phyloP scores from a whole-genome alignment of 2,113 vertebrate species.

The Paralichthys olivaceus region DNA sequence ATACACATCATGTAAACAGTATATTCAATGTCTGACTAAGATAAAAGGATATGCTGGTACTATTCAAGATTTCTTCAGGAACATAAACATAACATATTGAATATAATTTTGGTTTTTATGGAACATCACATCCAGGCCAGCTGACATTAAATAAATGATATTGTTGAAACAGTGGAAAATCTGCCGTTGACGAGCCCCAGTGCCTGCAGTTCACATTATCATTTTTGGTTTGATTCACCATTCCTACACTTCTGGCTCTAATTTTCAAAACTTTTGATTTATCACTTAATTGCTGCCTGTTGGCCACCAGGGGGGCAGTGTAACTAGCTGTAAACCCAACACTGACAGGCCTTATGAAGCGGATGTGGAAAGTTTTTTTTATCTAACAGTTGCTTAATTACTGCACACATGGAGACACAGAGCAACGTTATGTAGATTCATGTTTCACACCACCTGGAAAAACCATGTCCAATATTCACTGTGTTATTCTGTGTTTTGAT shows the following conservation, averaged over 20 bases:
- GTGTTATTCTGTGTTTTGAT: not conserved
- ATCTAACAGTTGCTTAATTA: not conserved
- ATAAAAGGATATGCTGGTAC: too few species aligned
- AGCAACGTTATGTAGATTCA: not conserved
- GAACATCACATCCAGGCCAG: too few species aligned
- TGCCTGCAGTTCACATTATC: not conserved
- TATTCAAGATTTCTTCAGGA: too few species aligned
- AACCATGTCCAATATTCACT: not conserved
- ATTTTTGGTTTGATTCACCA: not conserved
- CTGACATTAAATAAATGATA: too few species aligned
- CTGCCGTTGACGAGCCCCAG: not conserved
- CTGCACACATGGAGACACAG: not conserved
- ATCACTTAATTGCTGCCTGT: not conserved
- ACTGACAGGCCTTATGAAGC: not conserved
- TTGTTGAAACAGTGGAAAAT: not conserved
- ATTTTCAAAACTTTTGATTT: slow-evolving; percentile 1
- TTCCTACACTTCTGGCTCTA: not conserved
- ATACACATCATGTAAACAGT: too few species aligned
- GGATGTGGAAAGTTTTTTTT: not conserved
- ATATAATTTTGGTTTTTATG: too few species aligned
- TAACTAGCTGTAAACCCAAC: not conserved
- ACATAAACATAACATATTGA: too few species aligned
- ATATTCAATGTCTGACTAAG: too few species aligned
- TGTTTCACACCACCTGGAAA: not conserved
- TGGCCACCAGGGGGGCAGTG: not conserved